Percentiles rank a stretch among this genome's conserved stretches.
Evolutionary conservation across 2,888 invertebrate genomes (phyloP).

Genomic region (Julus scandinavius): DNA sequence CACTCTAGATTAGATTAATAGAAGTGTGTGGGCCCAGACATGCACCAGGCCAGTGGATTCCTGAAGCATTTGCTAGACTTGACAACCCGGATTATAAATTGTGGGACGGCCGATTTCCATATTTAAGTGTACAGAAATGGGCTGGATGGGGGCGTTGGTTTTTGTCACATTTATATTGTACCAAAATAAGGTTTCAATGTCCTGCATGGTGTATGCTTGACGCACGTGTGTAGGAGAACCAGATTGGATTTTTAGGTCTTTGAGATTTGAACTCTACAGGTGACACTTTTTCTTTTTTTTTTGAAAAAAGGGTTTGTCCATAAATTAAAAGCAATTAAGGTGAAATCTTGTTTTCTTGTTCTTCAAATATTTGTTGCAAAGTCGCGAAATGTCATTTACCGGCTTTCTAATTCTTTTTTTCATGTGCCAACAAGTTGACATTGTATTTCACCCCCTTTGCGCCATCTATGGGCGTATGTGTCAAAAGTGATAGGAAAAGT

Average conservation of each 20-base stretch:
- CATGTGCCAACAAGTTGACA: too few relatives aligned
- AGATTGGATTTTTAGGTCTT: slow-evolving; percentile 29
- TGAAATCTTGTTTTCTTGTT: too few relatives aligned
- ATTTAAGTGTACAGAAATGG: background rate
- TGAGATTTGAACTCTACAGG: background rate
- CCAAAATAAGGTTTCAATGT: background rate
- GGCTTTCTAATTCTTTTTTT: too few relatives aligned
- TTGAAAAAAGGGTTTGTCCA: background rate
- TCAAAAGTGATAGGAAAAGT: too few relatives aligned
- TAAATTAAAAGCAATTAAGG: background rate
- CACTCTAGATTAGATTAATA: background rate
- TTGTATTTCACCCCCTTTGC: background rate
- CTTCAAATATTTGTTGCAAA: too few relatives aligned
- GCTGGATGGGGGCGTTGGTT: slow-evolving; percentile 28
- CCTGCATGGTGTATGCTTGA: background rate
- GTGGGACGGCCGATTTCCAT: slow-evolving; percentile 33
- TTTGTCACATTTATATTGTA: background rate
- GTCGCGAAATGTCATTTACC: too few relatives aligned
- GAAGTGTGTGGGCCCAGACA: slow-evolving; percentile 37
- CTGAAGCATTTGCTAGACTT: background rate
- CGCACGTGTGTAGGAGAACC: slow-evolving; percentile 32
- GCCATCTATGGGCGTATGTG: background rate
- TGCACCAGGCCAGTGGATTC: background rate
- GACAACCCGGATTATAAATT: background rate
- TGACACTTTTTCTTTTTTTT: background rate